Base-by-base conservation (phyloP, 2,797 vertebrate species). In the Tragopan temminckii region DNA sequence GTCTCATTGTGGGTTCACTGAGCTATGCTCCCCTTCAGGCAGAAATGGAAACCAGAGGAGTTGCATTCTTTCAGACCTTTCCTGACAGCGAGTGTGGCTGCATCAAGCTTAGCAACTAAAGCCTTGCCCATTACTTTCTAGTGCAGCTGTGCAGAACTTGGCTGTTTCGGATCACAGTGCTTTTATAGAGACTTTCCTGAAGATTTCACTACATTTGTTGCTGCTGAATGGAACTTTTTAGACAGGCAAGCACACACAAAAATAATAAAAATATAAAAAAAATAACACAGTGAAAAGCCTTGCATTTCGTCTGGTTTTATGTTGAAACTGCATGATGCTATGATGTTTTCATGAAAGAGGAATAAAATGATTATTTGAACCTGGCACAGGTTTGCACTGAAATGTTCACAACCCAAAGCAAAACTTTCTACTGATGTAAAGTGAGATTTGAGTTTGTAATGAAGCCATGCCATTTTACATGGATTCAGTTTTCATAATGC, bases 1-100 rank as follows among this genome's bases (percentile, higher is more conserved):
- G 95, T 93, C 91, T 90, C 58, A 11, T 46, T 93, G 95, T 94
- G 93, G 91, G 90, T 82, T 80, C 95, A 95, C 66, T 79, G 90
- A 94, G 95, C 91, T 95, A 96, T 86, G 83, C 87, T 82, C 90
- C 92, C 96, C 29, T 89, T 92, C 88, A 89, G 94, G 93, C 97
- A 96, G 93, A 97, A 93, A 31, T 80, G 27, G 79, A 97, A 97
- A 97, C 96, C 97, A 90, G 97, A 91, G 84, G 80, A 86, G 94
- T 50, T 86, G 87, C 97, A 97, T 97, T 97, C 97, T 88, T 96
- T 94, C 80, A 84, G 85, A 61, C 61, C 3, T 0, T 89, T 95
- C 64, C 88, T 96, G 95, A 96, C 94, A 93, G 89, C 0, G 2
- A 95, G 27, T 31, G 52, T 80, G 77, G 94, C 89, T 95, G 87